A percentile compares a stretch with the other conserved stretches of the same genome.
phyloP scores from a whole-genome alignment of 1,140 invertebrate species.

The Venturia canescens region DNA sequence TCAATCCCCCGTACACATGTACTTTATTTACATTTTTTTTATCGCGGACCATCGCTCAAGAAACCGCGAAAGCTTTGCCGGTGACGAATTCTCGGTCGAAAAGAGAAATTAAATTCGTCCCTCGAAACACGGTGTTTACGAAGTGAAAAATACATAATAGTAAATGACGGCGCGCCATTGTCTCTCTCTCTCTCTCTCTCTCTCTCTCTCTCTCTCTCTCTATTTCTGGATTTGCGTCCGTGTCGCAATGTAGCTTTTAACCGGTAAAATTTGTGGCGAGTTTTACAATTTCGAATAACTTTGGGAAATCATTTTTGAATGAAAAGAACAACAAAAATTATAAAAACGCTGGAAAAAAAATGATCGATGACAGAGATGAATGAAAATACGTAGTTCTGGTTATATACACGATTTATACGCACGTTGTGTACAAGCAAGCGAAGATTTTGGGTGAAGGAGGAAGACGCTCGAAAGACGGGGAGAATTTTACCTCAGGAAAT shows the following conservation, averaged over 20 bases:
- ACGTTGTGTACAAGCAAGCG: not conserved
- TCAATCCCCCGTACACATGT: not conserved
- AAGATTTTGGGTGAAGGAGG: not conserved
- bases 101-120: not conserved
- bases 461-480: not conserved
- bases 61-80: not conserved
- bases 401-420: not conserved
- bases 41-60: not conserved
- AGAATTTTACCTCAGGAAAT: slow-evolving; percentile 4
- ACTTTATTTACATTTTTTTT: slow-evolving; percentile 16
- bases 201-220: slow-evolving; percentile 7
- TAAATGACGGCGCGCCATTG: not conserved
- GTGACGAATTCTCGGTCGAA: not conserved
- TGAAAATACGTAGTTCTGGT: not conserved
- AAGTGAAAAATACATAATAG: not conserved
- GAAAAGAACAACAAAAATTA: not conserved
- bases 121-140: not conserved
- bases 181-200: slow-evolving; percentile 9
- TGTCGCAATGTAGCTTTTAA: not conserved
- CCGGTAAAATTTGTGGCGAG: not conserved
- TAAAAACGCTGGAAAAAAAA: not conserved
- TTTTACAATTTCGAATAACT: slow-evolving; percentile 7
- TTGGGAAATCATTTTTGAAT: not conserved
- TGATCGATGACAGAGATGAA: not conserved
- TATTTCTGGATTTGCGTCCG: not conserved